Evolutionary conservation across 2,888 invertebrate genomes (phyloP).

Genomic region (Mesochorus sp.): DNA sequence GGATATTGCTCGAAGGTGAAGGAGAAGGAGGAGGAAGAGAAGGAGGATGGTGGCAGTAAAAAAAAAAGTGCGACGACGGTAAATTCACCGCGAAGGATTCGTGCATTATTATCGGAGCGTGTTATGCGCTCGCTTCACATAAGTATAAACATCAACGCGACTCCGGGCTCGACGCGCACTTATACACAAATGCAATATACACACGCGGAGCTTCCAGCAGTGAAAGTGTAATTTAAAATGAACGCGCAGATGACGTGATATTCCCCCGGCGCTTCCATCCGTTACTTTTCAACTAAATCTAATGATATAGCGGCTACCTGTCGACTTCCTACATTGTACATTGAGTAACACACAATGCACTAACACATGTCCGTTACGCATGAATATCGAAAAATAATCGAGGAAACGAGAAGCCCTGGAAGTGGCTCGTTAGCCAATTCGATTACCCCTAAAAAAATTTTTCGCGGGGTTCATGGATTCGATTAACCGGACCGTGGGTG

Average conservation of each 20-base stretch:
- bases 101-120: conserved; percentile 58
- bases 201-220: conserved; percentile 51
- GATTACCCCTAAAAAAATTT: neutral
- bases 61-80: conserved; percentile 41
- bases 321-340: conserved; percentile 62
- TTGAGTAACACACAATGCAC: conserved; percentile 67
- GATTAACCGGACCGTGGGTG: neutral
- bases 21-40: conserved; percentile 34
- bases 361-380: conserved; percentile 53
- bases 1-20: conserved; percentile 32
- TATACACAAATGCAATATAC: conserved; percentile 18
- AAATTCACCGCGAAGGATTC: conserved; percentile 53
- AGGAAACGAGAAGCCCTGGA: conserved; percentile 35
- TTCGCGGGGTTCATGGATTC: conserved; percentile 9
- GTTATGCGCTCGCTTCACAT: conserved; percentile 58
- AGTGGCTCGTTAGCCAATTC: conserved; percentile 41
- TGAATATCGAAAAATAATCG: conserved; percentile 53
- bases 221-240: conserved; percentile 67
- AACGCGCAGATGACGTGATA: conserved; percentile 65
- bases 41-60: conserved; percentile 6
- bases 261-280: conserved; percentile 62
- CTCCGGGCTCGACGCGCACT: neutral
- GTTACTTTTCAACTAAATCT: conserved; percentile 66
- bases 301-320: conserved; percentile 62
- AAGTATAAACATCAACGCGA: neutral